These are phyloP conservation scores for Okamejei kenojei DNA, from an alignment of 2,797 vertebrate species.

Conservation along the genomic window DNA sequence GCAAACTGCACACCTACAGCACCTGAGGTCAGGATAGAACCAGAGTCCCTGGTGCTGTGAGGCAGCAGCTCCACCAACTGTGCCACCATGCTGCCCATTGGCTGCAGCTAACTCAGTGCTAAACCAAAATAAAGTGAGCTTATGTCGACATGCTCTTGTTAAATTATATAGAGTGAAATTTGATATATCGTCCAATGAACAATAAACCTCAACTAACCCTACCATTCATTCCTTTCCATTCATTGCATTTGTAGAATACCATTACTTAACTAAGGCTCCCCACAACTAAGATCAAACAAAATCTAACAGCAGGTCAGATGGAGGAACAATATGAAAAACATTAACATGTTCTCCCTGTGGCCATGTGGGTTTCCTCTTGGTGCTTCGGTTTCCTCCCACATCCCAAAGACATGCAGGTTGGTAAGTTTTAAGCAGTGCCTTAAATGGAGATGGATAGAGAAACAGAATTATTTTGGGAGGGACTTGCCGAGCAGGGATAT, in stretches of 20 bases:
- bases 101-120: too few relatives aligned
- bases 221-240: neutral
- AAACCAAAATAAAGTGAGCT: too few relatives aligned
- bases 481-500: neutral
- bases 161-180: neutral
- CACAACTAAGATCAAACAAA: neutral
- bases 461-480: neutral
- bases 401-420: too few relatives aligned
- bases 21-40: too few relatives aligned
- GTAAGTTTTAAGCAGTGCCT: neutral
- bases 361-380: too few relatives aligned
- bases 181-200: neutral
- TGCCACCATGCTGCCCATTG: too few relatives aligned
- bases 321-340: neutral
- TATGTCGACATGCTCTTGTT: neutral
- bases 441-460: neutral
- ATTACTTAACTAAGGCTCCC: too few relatives aligned
- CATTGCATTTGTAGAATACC: neutral
- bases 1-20: too few relatives aligned
- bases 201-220: neutral
- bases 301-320: neutral
- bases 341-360: too few relatives aligned
- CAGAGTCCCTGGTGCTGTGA: too few relatives aligned
- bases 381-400: too few relatives aligned
- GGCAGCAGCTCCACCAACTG: too few relatives aligned